Conservation (phyloP, 2,888 invertebrate genomes). For the Phlogophora meticulosa region DNA sequence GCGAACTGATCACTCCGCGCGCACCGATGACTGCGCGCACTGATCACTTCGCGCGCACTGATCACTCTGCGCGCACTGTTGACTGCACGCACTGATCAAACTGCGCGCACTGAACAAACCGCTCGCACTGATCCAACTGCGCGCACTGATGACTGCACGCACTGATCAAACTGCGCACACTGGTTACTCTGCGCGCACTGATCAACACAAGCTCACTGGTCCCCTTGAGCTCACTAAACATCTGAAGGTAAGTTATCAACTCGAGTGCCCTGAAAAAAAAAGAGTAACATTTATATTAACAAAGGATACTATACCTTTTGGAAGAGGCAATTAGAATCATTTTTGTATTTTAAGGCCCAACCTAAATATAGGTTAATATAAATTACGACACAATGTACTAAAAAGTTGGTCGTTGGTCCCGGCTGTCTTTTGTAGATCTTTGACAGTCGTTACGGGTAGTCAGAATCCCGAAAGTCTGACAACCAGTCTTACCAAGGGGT, state of each 20-base stretch:
- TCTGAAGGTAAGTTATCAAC: slow-evolving; percentile 16
- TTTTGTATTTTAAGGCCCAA: too few species aligned
- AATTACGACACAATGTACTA: too few species aligned
- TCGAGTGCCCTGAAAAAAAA: slow-evolving; percentile 26
- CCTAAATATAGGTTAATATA: too few species aligned
- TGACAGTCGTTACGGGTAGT: too few species aligned
- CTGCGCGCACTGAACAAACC: background rate
- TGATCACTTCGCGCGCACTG: background rate
- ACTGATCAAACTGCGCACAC: background rate
- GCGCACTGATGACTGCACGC: background rate
- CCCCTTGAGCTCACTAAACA: background rate
- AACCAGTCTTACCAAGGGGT: too few species aligned
- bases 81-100: background rate
- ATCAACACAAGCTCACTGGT: background rate
- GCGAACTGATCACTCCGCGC: background rate
- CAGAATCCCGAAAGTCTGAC: too few species aligned
- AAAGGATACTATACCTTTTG: too few species aligned
- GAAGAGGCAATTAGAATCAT: too few species aligned
- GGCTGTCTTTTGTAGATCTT: too few species aligned
- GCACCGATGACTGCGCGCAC: background rate
- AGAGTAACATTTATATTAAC: background rate
- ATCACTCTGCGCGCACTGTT: background rate
- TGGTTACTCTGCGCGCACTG: background rate
- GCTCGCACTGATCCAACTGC: background rate
- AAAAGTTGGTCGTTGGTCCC: too few species aligned